Evolutionary conservation across 2,888 invertebrate species (phyloP), one percentile per base, ranked within the genome.

Genomic region (Dascillus cervinus): DNA sequence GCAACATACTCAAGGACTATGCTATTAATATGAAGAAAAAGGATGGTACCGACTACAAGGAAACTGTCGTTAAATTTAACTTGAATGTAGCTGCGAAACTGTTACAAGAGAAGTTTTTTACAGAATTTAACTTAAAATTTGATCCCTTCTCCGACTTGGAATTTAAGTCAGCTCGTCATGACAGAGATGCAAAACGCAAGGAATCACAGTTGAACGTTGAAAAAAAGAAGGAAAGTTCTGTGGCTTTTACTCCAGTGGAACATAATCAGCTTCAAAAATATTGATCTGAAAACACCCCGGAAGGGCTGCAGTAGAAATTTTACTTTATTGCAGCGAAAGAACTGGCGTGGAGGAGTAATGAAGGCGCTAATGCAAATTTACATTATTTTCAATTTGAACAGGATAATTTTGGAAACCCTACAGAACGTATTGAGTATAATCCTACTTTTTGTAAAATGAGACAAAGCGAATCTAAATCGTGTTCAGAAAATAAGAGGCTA

Each of bases 21-120:
- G 37, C 31, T 5, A 43, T 22, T 23, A 43, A 44, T 23, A 44
- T 43, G 40, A 43, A 35, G 22, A 36, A 29, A 19, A 11, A 6
- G n/a, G 17, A 44, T 22, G 43, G 43, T 10, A 20, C 39, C 12
- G 39, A 44, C 14, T 46, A 46, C 28, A 44, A 42, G 33, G 40
- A 41, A 28, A 27, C 17, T 21, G 36, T 36, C 3, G 31, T 47
- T 5, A 44, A 44, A 30, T 25, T 21, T 9, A 33, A 38, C 23
- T 44, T 35, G 42, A 44, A 44, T 28, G 11, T 24, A 9, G 34
- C 37, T 3, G 39, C 42, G 6, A 43, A 40, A 34, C 13, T 26
- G 13, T 22, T 37, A n/a, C 34, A 35, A 23, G 31, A 40, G 8
- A 22, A 31, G 19, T 43, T 32, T 21, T 37, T 29, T 4, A 12